Conservation (phyloP, 2,113 vertebrate species). For the Sinocyclocheilus maitianheensis region DNA sequence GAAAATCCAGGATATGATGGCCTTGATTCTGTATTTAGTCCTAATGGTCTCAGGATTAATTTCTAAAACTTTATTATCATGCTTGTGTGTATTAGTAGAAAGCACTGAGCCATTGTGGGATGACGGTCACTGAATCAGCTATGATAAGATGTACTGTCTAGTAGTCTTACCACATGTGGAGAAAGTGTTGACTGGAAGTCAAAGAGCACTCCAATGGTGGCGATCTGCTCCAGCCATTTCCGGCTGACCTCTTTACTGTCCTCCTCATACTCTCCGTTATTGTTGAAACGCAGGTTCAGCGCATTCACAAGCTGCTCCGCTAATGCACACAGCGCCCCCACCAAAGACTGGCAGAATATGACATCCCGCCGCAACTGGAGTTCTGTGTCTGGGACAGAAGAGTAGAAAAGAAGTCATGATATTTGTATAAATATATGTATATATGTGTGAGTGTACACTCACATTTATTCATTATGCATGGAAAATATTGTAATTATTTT, state of each 20-base stretch:
- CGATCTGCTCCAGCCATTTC: conserved; percentile 97
- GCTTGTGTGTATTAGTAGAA: background rate
- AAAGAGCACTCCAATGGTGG: conserved; percentile 86
- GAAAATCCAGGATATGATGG: background rate
- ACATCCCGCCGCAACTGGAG: conserved; percentile 91
- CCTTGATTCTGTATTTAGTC: background rate
- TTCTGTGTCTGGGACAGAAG: conserved; percentile 81
- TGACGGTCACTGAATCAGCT: background rate
- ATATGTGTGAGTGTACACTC: background rate
- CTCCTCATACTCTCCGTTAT: conserved; percentile 93
- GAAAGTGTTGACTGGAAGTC: conserved; percentile 92
- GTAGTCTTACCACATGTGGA: conserved; percentile 79
- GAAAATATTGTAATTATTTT: background rate
- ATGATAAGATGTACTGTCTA: background rate
- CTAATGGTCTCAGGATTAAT: background rate
- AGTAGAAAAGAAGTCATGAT: background rate
- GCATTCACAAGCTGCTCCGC: conserved; percentile 91
- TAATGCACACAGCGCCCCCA: conserved; percentile 87
- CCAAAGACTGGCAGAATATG: conserved; percentile 93
- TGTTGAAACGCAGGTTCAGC: conserved; percentile 90
- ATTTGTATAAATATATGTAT: background rate
- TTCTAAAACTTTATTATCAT: background rate
- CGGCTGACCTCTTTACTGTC: conserved; percentile 94
- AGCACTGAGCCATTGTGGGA: background rate
- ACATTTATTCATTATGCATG: background rate